phyloP scores from a whole-genome alignment of 2,113 vertebrate genomes.

The Raja brachyura region DNA sequence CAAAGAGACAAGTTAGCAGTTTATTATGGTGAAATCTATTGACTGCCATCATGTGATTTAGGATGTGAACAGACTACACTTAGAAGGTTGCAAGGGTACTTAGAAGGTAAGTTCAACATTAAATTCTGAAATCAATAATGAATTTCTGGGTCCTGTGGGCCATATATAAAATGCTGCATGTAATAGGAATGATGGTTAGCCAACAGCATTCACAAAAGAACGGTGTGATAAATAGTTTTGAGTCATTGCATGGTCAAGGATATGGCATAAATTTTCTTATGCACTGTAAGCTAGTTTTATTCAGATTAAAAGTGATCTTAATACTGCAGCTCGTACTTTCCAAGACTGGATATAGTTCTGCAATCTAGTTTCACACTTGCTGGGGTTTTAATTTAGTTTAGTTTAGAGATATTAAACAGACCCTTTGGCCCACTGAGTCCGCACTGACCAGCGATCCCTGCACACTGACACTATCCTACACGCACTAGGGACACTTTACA shows the following conservation, averaged over 20 bases:
- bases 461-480: too few species aligned
- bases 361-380: neutral
- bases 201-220: neutral
- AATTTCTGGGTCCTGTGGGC: neutral
- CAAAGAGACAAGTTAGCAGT: neutral
- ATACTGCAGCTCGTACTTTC: neutral
- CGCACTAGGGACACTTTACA: too few species aligned
- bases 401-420: too few species aligned
- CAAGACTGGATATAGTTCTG: neutral
- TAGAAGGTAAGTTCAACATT: neutral
- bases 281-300: neutral
- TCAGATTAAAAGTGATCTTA: neutral
- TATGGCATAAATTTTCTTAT: constrained; percentile 4
- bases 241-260: neutral
- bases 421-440: too few species aligned
- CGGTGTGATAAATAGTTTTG: neutral
- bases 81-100: neutral
- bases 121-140: constrained; percentile 35
- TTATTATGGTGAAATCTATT: neutral
- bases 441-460: too few species aligned
- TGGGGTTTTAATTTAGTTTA: neutral
- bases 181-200: neutral
- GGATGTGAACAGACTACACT: neutral
- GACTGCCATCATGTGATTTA: neutral
- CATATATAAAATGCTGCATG: neutral